Evolutionary conservation across 2,797 vertebrate species (phyloP), one percentile per base, ranked within the genome.

Genomic region (Acrossocheilus wenchowensis): DNA sequence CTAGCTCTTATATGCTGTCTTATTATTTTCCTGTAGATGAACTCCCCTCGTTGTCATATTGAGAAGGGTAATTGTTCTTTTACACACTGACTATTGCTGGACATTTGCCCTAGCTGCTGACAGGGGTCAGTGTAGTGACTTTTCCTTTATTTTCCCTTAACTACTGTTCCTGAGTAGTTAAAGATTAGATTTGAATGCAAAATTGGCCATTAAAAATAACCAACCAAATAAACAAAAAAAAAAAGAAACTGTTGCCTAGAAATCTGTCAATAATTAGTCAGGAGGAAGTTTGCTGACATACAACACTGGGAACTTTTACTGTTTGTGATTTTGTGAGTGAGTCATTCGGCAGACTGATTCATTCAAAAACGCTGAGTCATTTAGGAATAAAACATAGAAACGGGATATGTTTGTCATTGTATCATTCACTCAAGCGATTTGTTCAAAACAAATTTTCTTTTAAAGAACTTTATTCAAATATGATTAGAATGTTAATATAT

Each of bases 11-110:
- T 93, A 92, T 92, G 91, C 89, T 83, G 91, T 90, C 77, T 60
- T 93, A 90, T 92, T 94, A 92, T 91, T 91, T 92, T 91, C 90
- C 87, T 84, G 90, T 89, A 74, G 88, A 88, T 87, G 83, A 89
- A 90, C 89, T 91, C 74, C 88, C 80, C 87, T 72, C 17, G 19
- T n/a, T 81, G 64, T 73, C 79, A 82, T 86, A 84, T 90, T 91
- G 93, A 85, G 92, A 86, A 89, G 89, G 91, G 87, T 62, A 83
- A 91, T 89, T 89, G 60, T 83, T 79, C 34, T 23, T 39, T 62
- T 69, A 50, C 48, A 71, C 69, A 34, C 19, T 68, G 23, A 15
- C 5, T 52, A 77, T 77, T 71, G 50, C 50, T 15, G 36, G 30
- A 85, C 66, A 34, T 60, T 43, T 15, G 7, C 50, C 64, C 11